Conservation (phyloP, 2,113 vertebrate genomes). For the Physeter macrocephalus region DNA sequence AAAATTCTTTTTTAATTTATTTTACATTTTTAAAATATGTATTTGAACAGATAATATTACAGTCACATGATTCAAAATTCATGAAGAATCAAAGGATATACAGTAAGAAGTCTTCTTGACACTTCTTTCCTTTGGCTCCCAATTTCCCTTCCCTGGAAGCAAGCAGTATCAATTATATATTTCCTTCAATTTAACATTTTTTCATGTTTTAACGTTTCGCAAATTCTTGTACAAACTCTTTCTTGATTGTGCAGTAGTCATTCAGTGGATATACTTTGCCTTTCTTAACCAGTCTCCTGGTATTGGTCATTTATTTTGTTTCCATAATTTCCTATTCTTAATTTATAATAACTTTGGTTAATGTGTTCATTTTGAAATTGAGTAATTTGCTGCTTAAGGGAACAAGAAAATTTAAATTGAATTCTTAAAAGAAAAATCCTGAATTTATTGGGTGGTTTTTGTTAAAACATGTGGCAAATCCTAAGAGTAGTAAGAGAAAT, state of each 20-base stretch:
- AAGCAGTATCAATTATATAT: background rate
- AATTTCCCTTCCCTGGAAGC: background rate
- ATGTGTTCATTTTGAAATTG: background rate
- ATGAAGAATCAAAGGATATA: background rate
- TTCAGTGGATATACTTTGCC: background rate
- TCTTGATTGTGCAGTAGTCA: background rate
- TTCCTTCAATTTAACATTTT: background rate
- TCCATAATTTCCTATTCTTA: background rate
- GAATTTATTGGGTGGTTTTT: background rate
- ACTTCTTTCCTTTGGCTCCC: background rate
- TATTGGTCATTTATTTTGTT: background rate
- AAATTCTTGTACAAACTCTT: background rate
- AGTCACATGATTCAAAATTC: background rate
- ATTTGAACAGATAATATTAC: background rate
- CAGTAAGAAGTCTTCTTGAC: background rate
- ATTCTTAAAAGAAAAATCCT: slow-evolving; percentile 34
- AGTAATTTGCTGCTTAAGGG: background rate
- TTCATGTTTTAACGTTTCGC: background rate
- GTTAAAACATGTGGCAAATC: slow-evolving; percentile 1
- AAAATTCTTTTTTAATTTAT: background rate
- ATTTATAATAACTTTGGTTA: background rate
- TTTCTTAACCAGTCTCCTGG: background rate
- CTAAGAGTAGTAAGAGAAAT: background rate
- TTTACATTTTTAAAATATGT: background rate
- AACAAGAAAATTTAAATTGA: slow-evolving; percentile 10